phyloP scores from a whole-genome alignment of 1,140 invertebrate genomes.

The Neodiprion pinetum region DNA sequence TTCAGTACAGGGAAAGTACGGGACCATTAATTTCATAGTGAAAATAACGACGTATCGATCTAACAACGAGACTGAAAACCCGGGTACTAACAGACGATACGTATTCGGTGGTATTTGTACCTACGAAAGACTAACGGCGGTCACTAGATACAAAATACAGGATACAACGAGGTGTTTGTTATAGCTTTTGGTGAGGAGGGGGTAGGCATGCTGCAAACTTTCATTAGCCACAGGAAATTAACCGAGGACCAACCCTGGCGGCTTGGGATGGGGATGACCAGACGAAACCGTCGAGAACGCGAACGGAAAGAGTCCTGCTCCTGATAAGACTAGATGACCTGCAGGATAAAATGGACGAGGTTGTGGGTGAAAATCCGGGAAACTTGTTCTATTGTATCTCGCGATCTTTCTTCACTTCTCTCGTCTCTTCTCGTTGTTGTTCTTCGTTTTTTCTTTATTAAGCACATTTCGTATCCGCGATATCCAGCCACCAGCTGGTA shows the following conservation, averaged over 20 bases:
- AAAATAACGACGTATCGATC: too few relatives aligned
- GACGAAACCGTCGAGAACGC: constrained; percentile 14
- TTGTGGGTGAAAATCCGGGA: too few relatives aligned
- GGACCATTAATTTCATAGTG: too few relatives aligned
- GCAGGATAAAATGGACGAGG: too few relatives aligned
- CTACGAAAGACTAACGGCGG: background rate
- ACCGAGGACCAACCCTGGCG: constrained; percentile 34
- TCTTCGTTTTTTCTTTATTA: background rate
- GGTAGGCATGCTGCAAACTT: constrained; percentile 34
- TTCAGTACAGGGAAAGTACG: too few relatives aligned
- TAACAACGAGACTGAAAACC: too few relatives aligned
- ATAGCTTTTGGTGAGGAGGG: constrained; percentile 22
- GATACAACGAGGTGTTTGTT: constrained; percentile 19
- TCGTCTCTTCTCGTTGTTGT: background rate
- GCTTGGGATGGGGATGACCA: constrained; percentile 17
- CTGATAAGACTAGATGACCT: background rate
- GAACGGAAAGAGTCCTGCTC: constrained; percentile 5
- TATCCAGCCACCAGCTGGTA: background rate
- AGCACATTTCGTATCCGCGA: background rate
- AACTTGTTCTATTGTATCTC: too few relatives aligned
- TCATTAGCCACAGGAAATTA: constrained; percentile 50
- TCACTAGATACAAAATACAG: background rate
- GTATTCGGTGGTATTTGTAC: too few relatives aligned
- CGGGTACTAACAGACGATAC: too few relatives aligned
- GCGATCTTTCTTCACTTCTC: too few relatives aligned